These are phyloP conservation scores for Zosterops hypoxanthus DNA, from an alignment of 2,113 vertebrate genomes.

Conservation along the genomic window DNA sequence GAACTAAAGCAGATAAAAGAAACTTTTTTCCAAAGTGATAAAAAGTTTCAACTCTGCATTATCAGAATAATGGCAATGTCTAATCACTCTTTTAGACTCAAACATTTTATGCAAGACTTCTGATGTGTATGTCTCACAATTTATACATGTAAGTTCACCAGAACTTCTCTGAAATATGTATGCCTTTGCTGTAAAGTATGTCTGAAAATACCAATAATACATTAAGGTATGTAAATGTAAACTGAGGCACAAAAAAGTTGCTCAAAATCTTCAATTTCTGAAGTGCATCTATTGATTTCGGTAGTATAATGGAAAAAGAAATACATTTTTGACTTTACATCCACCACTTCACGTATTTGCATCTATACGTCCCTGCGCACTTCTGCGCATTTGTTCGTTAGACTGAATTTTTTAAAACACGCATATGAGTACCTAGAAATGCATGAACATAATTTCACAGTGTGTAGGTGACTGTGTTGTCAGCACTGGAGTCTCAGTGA, in stretches of 20 bases:
- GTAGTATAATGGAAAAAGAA: background rate
- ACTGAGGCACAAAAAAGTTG: background rate
- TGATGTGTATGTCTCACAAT: accelerated
- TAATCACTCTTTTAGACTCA: background rate
- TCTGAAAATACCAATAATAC: background rate
- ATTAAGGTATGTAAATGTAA: background rate
- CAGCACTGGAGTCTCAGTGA: background rate
- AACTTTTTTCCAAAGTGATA: background rate
- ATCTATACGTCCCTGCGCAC: background rate
- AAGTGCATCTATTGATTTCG: background rate
- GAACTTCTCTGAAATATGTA: background rate
- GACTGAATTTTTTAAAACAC: background rate
- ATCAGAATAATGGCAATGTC: background rate
- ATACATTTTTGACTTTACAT: background rate
- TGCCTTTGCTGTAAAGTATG: background rate
- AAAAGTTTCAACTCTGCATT: background rate
- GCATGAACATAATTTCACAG: background rate
- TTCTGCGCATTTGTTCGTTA: background rate
- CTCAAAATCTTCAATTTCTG: background rate
- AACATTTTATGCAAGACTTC: background rate
- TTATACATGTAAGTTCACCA: background rate
- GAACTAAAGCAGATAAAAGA: background rate
- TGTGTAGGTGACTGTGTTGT: too few species aligned
- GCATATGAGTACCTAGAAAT: background rate
- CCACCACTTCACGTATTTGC: background rate